Conservation (phyloP, 2,797 vertebrate genomes). For the Pangasius macronema region DNA sequence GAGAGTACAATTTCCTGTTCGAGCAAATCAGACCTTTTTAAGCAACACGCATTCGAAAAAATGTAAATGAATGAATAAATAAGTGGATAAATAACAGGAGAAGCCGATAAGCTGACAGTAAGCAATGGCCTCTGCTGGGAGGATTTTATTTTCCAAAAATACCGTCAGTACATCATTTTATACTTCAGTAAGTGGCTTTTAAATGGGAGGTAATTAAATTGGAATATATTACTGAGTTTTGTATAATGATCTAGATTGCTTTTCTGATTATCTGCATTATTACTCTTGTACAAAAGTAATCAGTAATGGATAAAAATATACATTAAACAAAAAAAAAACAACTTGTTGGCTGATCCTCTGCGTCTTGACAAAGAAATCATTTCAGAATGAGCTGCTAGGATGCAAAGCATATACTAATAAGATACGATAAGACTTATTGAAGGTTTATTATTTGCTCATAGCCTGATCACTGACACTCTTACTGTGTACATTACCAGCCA, state of each 20-base stretch:
- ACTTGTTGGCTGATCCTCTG: background rate
- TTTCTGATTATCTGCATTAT: slow-evolving; percentile 19
- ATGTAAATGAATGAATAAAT: slow-evolving; percentile 30
- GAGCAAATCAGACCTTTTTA: background rate
- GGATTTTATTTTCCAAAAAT: slow-evolving; percentile 13
- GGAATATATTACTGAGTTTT: slow-evolving; percentile 8
- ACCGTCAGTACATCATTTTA: slow-evolving; percentile 23
- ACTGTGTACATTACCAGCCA: slow-evolving; percentile 35
- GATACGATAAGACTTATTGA: background rate
- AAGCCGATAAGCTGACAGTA: slow-evolving; percentile 25
- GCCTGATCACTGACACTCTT: slow-evolving; percentile 30
- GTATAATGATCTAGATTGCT: background rate
- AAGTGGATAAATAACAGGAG: slow-evolving; percentile 32
- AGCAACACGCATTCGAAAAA: background rate
- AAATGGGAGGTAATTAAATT: slow-evolving; percentile 25
- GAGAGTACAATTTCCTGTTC: background rate
- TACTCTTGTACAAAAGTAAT: slow-evolving; percentile 8
- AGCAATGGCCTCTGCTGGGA: slow-evolving; percentile 18
- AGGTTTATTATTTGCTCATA: slow-evolving; percentile 25
- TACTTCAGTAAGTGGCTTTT: slow-evolving; percentile 28
- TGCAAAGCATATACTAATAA: background rate
- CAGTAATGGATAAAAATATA: background rate
- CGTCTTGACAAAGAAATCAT: background rate
- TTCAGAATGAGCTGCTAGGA: background rate
- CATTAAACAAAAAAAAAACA: background rate